phyloP scores from a whole-genome alignment of 2,113 vertebrate species.

The Onychorhynchus coronatus region DNA sequence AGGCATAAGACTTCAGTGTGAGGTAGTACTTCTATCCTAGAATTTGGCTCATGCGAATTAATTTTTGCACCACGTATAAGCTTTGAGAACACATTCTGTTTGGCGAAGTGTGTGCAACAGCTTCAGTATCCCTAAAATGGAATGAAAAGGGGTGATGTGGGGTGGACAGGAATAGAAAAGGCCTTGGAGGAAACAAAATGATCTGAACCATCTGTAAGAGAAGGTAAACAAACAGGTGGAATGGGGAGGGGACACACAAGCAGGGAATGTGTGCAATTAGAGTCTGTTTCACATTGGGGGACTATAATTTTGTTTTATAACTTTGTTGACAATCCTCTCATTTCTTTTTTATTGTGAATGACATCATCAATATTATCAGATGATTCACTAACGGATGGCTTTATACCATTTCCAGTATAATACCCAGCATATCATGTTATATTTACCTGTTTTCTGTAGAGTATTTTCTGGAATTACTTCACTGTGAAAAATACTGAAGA shows the following conservation, averaged over 20 bases:
- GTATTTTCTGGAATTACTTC: neutral
- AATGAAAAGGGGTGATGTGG: neutral
- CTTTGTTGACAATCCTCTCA: conserved; percentile 1
- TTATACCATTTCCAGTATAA: neutral
- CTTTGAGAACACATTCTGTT: neutral
- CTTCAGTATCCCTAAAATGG: neutral
- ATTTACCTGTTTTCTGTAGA: neutral
- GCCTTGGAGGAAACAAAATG: neutral
- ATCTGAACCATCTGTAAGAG: neutral
- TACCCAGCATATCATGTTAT: neutral
- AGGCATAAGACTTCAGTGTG: neutral
- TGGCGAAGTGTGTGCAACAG: neutral
- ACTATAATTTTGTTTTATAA: neutral
- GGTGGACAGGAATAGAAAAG: neutral
- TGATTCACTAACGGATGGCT: neutral
- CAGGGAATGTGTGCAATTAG: neutral
- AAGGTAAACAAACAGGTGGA: neutral
- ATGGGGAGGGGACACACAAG: neutral
- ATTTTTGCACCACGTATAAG: neutral
- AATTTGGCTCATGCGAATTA: neutral
- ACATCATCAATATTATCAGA: neutral
- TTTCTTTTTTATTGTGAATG: conserved; percentile 20
- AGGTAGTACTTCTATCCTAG: neutral
- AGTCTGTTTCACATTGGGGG: neutral
- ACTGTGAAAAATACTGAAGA: neutral